Conservation (phyloP, 1,140 invertebrate species). For the Drosophila tsacasi region DNA sequence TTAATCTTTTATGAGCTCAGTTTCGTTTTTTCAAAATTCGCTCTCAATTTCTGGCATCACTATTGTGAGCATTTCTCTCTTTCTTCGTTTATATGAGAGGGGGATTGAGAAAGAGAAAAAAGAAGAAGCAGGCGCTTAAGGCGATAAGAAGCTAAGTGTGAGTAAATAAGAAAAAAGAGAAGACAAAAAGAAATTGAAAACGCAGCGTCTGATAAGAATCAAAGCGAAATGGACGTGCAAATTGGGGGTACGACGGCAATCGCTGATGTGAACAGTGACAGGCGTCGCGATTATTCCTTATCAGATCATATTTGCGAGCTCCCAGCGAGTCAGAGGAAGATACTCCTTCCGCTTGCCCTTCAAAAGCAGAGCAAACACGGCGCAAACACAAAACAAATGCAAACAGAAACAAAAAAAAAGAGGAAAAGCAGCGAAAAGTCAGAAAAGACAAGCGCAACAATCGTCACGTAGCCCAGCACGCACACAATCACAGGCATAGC, state of each 20-base stretch:
- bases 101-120: constrained; percentile 8
- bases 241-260: constrained; percentile 12
- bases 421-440: constrained; percentile 50
- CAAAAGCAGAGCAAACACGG: constrained; percentile 34
- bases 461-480: constrained; percentile 74
- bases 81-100: constrained; percentile 9
- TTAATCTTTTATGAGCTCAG: not conserved
- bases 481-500: constrained; percentile 16
- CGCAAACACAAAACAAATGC: constrained; percentile 27
- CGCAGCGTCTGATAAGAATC: constrained; percentile 22
- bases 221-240: constrained; percentile 25
- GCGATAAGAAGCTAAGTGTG: constrained; percentile 47
- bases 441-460: constrained; percentile 72
- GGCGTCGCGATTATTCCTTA: constrained; percentile 22
- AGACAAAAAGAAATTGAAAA: constrained; percentile 13
- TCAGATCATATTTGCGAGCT: constrained; percentile 29
- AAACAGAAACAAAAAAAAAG: constrained; percentile 38
- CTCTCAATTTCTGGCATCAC: not conserved
- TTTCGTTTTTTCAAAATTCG: not conserved
- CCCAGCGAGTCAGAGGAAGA: not conserved
- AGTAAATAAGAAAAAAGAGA: constrained; percentile 29
- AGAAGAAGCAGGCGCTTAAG: constrained; percentile 23
- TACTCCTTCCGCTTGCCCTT: constrained; percentile 61
- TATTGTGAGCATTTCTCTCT: not conserved
- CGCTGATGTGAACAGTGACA: constrained; percentile 23